A percentile compares a stretch with the other conserved stretches of the same genome.
phyloP scores from a whole-genome alignment of 1,140 invertebrate species.

The Hirudo medicinalis region DNA sequence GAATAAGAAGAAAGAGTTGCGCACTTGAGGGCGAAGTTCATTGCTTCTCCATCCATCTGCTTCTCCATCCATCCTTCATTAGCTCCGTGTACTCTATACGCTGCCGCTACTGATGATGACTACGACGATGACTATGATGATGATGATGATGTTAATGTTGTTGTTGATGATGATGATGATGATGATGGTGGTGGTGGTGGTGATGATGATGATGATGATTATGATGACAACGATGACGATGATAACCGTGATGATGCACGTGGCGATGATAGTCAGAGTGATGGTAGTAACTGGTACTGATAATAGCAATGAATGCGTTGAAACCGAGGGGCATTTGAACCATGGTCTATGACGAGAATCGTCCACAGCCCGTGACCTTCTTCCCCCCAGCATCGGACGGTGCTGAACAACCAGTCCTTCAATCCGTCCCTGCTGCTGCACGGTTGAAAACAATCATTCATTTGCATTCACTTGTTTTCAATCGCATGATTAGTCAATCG shows the following conservation, averaged over 20 bases:
- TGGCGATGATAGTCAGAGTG: background rate
- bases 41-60: too few relatives aligned
- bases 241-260: background rate
- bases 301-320: background rate
- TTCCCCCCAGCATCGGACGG: slow-evolving; percentile 40
- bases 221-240: background rate
- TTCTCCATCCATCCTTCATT: too few relatives aligned
- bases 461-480: background rate
- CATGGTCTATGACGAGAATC: slow-evolving; percentile 31
- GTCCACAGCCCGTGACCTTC: slow-evolving; percentile 32
- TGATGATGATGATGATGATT: background rate
- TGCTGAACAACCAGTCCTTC: slow-evolving; percentile 36
- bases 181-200: background rate
- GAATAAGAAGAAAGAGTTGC: too few relatives aligned
- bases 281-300: too few relatives aligned
- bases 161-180: too few relatives aligned
- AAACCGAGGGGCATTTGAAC: slow-evolving; percentile 8
- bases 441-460: slow-evolving; percentile 20
- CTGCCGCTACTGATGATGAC: too few relatives aligned
- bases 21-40: too few relatives aligned
- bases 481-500: background rate
- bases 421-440: slow-evolving; percentile 33
- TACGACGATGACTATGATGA: too few relatives aligned
- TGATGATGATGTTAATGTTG: too few relatives aligned
- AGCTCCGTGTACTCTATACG: too few relatives aligned